Conservation (phyloP, 2,888 invertebrate species). For the Oxyscelio sp. region DNA sequence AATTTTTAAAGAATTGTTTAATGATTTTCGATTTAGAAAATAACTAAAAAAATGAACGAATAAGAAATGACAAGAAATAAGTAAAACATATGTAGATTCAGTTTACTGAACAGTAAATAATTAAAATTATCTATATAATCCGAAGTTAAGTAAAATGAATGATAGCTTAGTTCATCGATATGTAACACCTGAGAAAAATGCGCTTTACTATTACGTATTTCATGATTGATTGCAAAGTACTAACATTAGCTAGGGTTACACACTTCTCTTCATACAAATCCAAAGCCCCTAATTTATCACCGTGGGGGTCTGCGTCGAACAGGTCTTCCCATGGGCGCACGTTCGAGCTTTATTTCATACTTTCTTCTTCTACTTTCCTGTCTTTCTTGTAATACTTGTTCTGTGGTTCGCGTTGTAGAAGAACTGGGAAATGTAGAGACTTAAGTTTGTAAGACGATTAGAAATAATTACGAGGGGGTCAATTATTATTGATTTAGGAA, state of each 20-base stretch:
- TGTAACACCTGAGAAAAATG: conserved; percentile 65
- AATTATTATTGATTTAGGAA: conserved; percentile 7
- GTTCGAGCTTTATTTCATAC: conserved; percentile 59
- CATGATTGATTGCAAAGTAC: conserved; percentile 87
- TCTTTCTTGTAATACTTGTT: conserved; percentile 33
- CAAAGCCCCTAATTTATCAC: conserved; percentile 87
- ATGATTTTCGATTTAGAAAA: too few species aligned
- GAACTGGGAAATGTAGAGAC: too few species aligned
- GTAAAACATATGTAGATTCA: too few species aligned
- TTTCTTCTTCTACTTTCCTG: conserved; percentile 37
- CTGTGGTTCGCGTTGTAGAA: background rate
- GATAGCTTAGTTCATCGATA: conserved; percentile 45
- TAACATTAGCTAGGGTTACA: conserved; percentile 87
- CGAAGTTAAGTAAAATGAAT: conserved; percentile 50
- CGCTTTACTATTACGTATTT: conserved; percentile 77
- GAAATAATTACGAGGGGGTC: too few species aligned
- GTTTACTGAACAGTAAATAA: too few species aligned
- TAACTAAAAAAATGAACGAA: too few species aligned
- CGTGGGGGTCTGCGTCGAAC: conserved; percentile 82
- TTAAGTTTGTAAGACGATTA: too few species aligned
- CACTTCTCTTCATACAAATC: conserved; percentile 87
- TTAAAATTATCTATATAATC: too few species aligned
- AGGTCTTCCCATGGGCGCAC: conserved; percentile 83
- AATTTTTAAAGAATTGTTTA: too few species aligned
- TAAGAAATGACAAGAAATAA: too few species aligned